Percentiles rank a stretch among this genome's conserved stretches.
phyloP scores from a whole-genome alignment of 2,113 vertebrate species.

The Cheilinus undulatus region DNA sequence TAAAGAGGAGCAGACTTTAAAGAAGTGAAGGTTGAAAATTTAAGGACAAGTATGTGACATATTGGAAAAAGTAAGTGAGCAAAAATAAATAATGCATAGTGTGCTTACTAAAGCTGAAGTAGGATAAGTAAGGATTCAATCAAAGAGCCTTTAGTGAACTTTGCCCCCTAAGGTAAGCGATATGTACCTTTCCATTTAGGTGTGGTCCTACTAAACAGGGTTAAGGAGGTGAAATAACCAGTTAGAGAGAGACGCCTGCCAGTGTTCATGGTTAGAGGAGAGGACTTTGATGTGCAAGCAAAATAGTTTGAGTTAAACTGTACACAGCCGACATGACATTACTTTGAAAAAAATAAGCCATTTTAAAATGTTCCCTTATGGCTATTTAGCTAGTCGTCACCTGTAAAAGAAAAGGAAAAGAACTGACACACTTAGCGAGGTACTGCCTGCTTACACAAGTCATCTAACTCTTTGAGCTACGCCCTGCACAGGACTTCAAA shows the following conservation, averaged over 20 bases:
- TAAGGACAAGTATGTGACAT: conserved; percentile 13
- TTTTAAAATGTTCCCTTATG: not conserved
- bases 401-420: conserved; percentile 9
- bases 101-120: conserved; percentile 13
- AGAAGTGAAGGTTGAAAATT: conserved; percentile 4
- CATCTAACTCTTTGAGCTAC: conserved; percentile 35
- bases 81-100: not conserved
- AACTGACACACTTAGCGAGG: conserved; percentile 7
- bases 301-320: conserved; percentile 38
- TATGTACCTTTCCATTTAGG: conserved; percentile 41
- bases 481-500: conserved; percentile 30
- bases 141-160: conserved; percentile 20
- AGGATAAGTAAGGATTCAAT: not conserved
- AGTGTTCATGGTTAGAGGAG: not conserved
- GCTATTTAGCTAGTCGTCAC: conserved; percentile 16
- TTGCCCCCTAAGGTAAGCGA: conserved; percentile 13
- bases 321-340: conserved; percentile 12
- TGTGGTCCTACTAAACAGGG: conserved; percentile 30
- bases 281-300: not conserved
- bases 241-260: conserved; percentile 23
- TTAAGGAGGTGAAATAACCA: conserved; percentile 37
- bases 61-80: not conserved
- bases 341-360: conserved; percentile 4
- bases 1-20: conserved; percentile 16
- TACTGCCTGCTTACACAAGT: conserved; percentile 46